phyloP scores from a whole-genome alignment of 1,140 invertebrate species.

The Pomphorhynchus laevis region DNA sequence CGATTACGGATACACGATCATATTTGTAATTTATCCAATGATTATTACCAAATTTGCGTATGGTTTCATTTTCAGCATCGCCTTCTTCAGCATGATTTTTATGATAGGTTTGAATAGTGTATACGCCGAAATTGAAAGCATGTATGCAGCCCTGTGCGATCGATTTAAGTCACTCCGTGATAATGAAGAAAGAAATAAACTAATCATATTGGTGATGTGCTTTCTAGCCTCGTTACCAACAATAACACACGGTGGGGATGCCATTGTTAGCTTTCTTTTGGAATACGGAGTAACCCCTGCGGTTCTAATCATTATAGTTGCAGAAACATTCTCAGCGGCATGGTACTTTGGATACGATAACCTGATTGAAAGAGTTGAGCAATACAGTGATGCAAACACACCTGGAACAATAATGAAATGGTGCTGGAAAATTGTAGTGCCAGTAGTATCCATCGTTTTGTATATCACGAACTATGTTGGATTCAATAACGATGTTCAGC shows the following conservation, averaged over 20 bases:
- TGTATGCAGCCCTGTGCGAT: slow-evolving; percentile 5
- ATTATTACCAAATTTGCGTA: slow-evolving; percentile 50
- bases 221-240: slow-evolving; percentile 5
- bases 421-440: too few relatives aligned
- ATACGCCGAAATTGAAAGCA: slow-evolving; percentile 7
- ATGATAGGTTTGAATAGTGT: slow-evolving; percentile 24
- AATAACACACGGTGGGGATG: slow-evolving; percentile 2
- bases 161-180: not conserved
- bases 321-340: too few relatives aligned
- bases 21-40: slow-evolving; percentile 53
- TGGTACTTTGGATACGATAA: too few relatives aligned
- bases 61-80: slow-evolving; percentile 39
- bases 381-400: too few relatives aligned
- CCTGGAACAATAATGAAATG: too few relatives aligned
- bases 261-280: too few relatives aligned
- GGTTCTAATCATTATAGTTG: too few relatives aligned
- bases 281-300: too few relatives aligned
- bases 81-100: slow-evolving; percentile 58
- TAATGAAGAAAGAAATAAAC: slow-evolving; percentile 1
- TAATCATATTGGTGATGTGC: not conserved
- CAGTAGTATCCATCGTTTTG: too few relatives aligned
- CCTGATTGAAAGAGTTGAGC: too few relatives aligned
- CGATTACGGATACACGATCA: slow-evolving; percentile 34
- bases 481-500: too few relatives aligned
- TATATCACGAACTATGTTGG: too few relatives aligned